Evolutionary conservation across 2,113 vertebrate genomes (phyloP).

Genomic region (Toxostoma redivivum): DNA sequence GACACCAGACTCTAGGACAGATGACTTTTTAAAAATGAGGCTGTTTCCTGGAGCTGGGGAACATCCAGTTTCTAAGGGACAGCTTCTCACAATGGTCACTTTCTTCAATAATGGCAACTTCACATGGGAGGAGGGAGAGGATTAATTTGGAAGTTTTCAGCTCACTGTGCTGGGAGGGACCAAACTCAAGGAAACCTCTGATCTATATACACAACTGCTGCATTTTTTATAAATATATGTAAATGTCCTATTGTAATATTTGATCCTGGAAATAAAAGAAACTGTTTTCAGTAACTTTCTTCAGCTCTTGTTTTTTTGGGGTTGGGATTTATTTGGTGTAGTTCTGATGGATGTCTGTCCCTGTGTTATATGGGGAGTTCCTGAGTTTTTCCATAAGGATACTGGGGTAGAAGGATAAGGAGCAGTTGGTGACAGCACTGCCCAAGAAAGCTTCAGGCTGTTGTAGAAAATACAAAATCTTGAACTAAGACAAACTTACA

Average conservation of each 20-base stretch:
- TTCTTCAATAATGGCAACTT: conserved; percentile 48
- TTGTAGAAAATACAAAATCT: neutral
- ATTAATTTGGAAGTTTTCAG: conserved; percentile 63
- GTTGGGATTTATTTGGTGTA: neutral
- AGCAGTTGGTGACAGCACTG: neutral
- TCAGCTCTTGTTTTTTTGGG: neutral
- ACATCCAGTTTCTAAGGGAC: conserved; percentile 39
- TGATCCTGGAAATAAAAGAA: conserved; percentile 81
- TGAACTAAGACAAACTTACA: neutral
- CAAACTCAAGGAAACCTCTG: conserved; percentile 81
- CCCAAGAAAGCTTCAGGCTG: neutral
- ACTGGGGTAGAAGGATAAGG: neutral
- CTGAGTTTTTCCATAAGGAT: neutral
- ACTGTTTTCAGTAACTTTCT: conserved; percentile 73
- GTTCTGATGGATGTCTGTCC: neutral
- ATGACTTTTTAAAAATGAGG: conserved; percentile 2
- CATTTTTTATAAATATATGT: conserved; percentile 86
- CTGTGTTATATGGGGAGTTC: neutral
- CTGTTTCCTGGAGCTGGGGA: conserved; percentile 6
- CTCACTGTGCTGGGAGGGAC: conserved; percentile 78
- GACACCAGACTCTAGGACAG: neutral
- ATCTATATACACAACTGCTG: conserved; percentile 81
- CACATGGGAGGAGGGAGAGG: conserved; percentile 39
- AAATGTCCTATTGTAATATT: conserved; percentile 85
- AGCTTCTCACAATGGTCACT: conserved; percentile 46